These are phyloP conservation scores for Alosa alosa DNA, from an alignment of 2,113 vertebrate species.

Conservation along the genomic window DNA sequence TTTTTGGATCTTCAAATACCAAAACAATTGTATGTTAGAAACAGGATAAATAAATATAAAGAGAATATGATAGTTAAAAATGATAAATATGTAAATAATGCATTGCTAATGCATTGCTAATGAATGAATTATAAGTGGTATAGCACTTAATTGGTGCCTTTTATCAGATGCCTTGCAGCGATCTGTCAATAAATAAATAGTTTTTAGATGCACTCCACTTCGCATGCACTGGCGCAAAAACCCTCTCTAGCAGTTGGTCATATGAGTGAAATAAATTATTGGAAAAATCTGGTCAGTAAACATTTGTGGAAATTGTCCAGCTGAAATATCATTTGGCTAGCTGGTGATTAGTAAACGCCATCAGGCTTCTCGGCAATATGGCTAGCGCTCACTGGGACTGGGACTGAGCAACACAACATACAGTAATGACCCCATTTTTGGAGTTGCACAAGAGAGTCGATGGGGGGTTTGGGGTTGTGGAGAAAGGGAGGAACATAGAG, in stretches of 20 bases:
- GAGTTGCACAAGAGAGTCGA: not conserved
- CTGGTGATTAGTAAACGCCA: not conserved
- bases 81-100: not conserved
- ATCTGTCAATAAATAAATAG: not conserved
- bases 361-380: not conserved
- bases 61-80: not conserved
- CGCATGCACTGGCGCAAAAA: not conserved
- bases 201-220: not conserved
- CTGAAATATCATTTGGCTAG: not conserved
- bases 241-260: not conserved
- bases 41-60: not conserved
- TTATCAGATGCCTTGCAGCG: not conserved
- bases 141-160: not conserved
- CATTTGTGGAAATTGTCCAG: not conserved
- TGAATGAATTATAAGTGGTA: conserved; percentile 7
- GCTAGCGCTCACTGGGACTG: not conserved
- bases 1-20: not conserved
- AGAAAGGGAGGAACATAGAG: not conserved
- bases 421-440: not conserved
- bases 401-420: not conserved
- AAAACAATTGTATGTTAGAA: not conserved
- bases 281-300: not conserved
- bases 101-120: not conserved
- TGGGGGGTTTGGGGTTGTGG: not conserved
- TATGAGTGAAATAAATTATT: not conserved